These are phyloP conservation scores for Cephalopterus ornatus DNA, from an alignment of 2,113 vertebrate genomes.

Conservation along the genomic window DNA sequence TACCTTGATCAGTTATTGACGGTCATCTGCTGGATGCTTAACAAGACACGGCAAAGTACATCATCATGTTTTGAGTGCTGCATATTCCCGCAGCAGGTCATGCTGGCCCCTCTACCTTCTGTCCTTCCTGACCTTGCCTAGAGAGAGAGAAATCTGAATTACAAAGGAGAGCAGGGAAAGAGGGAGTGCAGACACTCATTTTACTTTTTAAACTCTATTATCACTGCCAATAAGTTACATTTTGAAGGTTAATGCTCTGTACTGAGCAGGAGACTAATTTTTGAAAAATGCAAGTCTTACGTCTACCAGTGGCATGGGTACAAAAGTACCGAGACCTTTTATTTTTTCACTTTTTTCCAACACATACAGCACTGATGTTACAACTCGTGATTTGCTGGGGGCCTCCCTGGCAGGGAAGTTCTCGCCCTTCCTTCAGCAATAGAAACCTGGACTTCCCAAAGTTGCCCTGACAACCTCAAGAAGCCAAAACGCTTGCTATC, in stretches of 20 bases:
- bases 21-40: neutral
- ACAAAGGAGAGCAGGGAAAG: neutral
- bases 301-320: neutral
- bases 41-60: neutral
- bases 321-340: neutral
- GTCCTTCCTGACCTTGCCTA: neutral
- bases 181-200: neutral
- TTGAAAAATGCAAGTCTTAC: neutral
- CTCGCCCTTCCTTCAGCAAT: neutral
- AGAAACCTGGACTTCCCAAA: neutral
- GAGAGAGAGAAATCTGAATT: constrained; percentile 1
- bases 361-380: neutral
- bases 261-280: neutral
- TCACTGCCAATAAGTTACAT: neutral
- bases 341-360: neutral
- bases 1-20: neutral
- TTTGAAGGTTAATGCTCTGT: neutral
- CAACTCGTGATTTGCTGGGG: neutral
- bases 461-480: neutral
- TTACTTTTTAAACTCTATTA: neutral
- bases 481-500: neutral
- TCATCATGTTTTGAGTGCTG: neutral
- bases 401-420: neutral
- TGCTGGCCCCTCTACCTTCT: neutral
- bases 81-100: neutral